Percentiles rank a stretch among this genome's conserved stretches.
These are phyloP conservation scores for Kradibia gibbosae DNA, from an alignment of 1,140 invertebrate genomes.

Conservation along the genomic window DNA sequence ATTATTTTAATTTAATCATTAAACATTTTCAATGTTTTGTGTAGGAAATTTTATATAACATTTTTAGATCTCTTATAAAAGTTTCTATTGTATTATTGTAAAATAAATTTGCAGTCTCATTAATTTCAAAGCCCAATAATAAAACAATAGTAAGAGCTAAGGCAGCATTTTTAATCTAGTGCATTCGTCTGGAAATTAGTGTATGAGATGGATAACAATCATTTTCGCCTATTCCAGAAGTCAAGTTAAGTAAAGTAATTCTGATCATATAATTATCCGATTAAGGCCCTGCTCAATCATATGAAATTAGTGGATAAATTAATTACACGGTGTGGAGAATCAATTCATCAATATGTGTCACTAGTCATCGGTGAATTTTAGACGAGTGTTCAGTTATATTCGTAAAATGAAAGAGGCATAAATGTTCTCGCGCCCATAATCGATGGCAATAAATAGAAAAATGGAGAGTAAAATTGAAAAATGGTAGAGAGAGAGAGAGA, in stretches of 20 bases:
- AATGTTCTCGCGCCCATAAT: not conserved
- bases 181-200: not conserved
- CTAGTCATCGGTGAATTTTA: not conserved
- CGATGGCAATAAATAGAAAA: not conserved
- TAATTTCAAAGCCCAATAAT: too few species aligned
- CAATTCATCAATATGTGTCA: not conserved
- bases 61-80: too few species aligned
- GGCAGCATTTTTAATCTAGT: too few species aligned
- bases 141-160: too few species aligned
- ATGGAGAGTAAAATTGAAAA: not conserved
- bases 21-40: too few species aligned
- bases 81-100: too few species aligned
- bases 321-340: not conserved
- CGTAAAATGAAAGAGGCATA: not conserved
- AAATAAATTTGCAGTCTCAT: too few species aligned
- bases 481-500: slow-evolving; percentile 3
- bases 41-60: too few species aligned
- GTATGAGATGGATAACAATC: not conserved
- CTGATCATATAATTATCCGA: not conserved
- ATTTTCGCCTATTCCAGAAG: not conserved
- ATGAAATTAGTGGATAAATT: not conserved
- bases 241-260: not conserved
- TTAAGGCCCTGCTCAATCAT: not conserved
- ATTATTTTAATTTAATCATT: too few species aligned
- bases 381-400: not conserved